Evolutionary conservation across 2,113 vertebrate genomes (phyloP).

Genomic region (Tenrec ecaudatus): DNA sequence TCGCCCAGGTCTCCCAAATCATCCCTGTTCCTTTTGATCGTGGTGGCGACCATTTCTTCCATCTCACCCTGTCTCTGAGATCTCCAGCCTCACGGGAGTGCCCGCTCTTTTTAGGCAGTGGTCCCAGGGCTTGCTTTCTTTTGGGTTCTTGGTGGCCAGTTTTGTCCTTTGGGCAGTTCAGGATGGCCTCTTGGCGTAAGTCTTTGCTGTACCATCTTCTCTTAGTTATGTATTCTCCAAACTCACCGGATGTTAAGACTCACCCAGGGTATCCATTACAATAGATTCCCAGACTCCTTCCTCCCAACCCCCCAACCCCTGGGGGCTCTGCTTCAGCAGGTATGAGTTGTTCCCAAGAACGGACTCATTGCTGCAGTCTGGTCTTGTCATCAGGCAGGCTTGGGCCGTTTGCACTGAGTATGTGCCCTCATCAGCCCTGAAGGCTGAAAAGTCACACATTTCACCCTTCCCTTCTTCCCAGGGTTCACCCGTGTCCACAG

Average conservation of each 20-base stretch:
- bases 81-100: background rate
- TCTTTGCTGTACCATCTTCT: background rate
- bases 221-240: background rate
- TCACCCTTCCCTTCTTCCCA: too few species aligned
- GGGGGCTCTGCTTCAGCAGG: background rate
- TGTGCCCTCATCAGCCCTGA: background rate
- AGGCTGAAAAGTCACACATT: fast-evolving
- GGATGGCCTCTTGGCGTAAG: background rate
- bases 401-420: background rate
- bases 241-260: background rate
- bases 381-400: background rate
- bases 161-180: background rate
- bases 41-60: too few species aligned
- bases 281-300: background rate
- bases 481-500: too few species aligned
- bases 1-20: too few species aligned
- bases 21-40: too few species aligned
- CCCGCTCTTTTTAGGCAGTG: background rate
- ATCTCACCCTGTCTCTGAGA: background rate
- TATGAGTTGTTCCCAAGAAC: background rate
- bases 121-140: background rate
- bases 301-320: background rate
- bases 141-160: background rate
- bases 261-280: background rate
- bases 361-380: background rate